phyloP scores from a whole-genome alignment of 2,797 vertebrate genomes.

The Morus bassanus region DNA sequence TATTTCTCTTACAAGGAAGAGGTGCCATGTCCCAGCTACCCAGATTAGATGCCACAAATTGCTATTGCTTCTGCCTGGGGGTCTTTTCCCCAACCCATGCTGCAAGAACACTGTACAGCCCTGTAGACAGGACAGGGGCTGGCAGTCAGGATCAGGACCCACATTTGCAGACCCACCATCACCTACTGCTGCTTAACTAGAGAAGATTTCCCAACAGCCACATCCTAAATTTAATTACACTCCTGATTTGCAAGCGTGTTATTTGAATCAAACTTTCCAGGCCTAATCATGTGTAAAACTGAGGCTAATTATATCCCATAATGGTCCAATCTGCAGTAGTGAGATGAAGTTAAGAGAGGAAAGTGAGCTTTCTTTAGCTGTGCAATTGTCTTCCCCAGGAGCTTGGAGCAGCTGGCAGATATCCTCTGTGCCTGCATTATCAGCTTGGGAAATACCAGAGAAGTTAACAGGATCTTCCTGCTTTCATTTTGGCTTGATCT shows the following conservation, averaged over 20 bases:
- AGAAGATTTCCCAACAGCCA: neutral
- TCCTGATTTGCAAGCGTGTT: neutral
- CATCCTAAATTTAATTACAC: neutral
- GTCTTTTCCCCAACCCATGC: neutral
- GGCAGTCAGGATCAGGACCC: neutral
- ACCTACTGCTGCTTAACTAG: neutral
- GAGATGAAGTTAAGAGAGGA: neutral
- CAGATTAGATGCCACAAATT: neutral
- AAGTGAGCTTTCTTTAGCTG: neutral
- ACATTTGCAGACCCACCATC: neutral
- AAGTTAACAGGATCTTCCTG: neutral
- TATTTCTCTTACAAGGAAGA: neutral
- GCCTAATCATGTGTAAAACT: neutral
- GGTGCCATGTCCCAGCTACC: neutral
- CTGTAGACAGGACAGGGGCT: neutral
- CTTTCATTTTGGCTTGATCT: neutral
- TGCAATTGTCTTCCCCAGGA: neutral
- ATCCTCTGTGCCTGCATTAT: neutral
- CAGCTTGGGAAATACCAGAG: neutral
- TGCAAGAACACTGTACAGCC: neutral
- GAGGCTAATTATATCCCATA: neutral
- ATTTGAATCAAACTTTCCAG: constrained; percentile 4
- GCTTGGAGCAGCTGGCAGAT: neutral
- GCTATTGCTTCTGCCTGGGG: neutral
- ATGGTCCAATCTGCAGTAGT: neutral